phyloP scores from a whole-genome alignment of 1,140 invertebrate species.

The Daktulosphaira vitifoliae region DNA sequence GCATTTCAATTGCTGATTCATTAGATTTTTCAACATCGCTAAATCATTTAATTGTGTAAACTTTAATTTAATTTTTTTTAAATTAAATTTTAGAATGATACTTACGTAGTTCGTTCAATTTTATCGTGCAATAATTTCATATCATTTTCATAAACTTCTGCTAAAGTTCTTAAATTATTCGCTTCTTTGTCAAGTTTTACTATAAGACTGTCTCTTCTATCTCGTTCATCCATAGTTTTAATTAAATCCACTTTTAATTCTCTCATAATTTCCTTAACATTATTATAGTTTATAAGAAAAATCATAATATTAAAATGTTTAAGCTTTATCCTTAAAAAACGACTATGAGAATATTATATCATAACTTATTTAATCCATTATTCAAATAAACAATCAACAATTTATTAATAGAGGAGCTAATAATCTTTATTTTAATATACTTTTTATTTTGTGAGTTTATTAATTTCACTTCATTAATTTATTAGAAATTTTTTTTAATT shows the following conservation, averaged over 20 bases:
- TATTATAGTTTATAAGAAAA: no score
- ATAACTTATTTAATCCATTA: no score
- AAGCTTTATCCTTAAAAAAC: no score
- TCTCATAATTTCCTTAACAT: constrained; percentile 24
- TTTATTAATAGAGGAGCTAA: no score
- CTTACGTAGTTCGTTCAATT: constrained; percentile 23
- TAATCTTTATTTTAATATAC: no score
- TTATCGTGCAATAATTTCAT: constrained; percentile 21
- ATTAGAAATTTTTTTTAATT: no score
- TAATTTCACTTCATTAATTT: no score
- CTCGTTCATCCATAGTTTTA: constrained; percentile 11
- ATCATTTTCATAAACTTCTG: constrained; percentile 26
- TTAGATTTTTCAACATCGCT: constrained; percentile 19
- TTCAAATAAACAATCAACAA: no score
- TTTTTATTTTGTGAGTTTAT: no score
- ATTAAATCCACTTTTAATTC: constrained; percentile 25
- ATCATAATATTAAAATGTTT: no score
- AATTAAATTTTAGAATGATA: not conserved
- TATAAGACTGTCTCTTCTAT: constrained; percentile 30
- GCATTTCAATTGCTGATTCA: not conserved
- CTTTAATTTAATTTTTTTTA: no score
- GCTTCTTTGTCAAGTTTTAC: constrained; percentile 29
- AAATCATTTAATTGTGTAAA: not conserved
- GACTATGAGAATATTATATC: no score
- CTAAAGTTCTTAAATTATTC: constrained; percentile 15